Percentiles rank a stretch among this genome's conserved stretches.
Conservation (phyloP, 2,888 invertebrate genomes). For the Myopa tessellatipennis region DNA sequence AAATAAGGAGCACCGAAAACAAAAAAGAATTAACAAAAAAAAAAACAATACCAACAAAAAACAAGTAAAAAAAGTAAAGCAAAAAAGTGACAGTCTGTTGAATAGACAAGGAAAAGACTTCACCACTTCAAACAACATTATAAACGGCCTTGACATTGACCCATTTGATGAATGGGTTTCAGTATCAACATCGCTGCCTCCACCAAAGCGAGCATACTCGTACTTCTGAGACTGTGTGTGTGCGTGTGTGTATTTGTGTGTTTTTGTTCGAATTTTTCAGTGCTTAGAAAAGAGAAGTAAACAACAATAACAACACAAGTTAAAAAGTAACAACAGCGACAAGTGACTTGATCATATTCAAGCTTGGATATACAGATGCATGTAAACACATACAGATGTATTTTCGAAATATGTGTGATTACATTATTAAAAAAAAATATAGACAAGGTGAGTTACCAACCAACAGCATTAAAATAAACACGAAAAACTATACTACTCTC, state of each 20-base stretch:
- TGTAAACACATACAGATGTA: constrained; percentile 11
- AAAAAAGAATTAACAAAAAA: not conserved
- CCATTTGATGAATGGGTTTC: constrained; percentile 55
- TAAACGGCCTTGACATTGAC: constrained; percentile 60
- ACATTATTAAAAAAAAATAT: too few species aligned
- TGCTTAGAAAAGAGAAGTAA: constrained; percentile 42
- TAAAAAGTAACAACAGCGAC: constrained; percentile 1
- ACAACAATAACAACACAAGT: constrained; percentile 16
- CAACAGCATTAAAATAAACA: not conserved
- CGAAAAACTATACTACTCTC: not conserved
- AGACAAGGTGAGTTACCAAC: not conserved
- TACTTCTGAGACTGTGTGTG: constrained; percentile 25
- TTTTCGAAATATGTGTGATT: not conserved
- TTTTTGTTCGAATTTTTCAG: constrained; percentile 37
- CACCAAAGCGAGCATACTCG: constrained; percentile 24
- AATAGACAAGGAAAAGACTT: not conserved
- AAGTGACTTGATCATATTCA: constrained; percentile 7
- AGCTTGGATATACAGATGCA: constrained; percentile 1
- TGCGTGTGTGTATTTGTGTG: constrained; percentile 32
- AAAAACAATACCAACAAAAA: not conserved
- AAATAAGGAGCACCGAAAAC: not conserved
- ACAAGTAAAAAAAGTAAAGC: constrained; percentile 1
- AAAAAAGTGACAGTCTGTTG: not conserved
- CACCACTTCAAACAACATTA: constrained; percentile 23
- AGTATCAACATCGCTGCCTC: constrained; percentile 27